Base-by-base conservation (phyloP, 2,888 invertebrate genomes). In the Cybosia mesomella region DNA sequence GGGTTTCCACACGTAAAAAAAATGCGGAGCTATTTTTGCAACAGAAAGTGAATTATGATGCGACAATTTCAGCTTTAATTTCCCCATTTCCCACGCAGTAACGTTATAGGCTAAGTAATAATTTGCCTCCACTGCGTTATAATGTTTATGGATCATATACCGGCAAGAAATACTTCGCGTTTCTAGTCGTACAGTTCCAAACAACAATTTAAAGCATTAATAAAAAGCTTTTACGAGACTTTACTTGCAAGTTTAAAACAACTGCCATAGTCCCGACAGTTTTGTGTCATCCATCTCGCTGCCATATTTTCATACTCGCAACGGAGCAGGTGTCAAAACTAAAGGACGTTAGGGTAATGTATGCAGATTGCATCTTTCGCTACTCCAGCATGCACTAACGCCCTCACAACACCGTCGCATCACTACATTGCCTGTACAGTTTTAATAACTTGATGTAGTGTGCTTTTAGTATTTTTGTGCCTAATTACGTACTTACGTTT, bases 321-420 rank as follows among this genome's bases (percentile, higher is more conserved):
- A 81, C 68, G 74, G 89, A 92, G 92, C 94, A 93, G 94, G 94
- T 94, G 94, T 94, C 94, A 94, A 92, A 94, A 94, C 93, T 92
- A 90, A 89, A 90, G 89, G 91, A 91, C 90, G 90, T 92, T 91
- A 91, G 91, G 92, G 90, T 94, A 95, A 95, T 95, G 92, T 91
- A 94, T 95, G 94, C 93, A 94, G 93, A 94, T 94, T 94, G 94
- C 93, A 92, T 91, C 92, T 91, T 89, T 89, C 87, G 87, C 89
- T 86, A 86, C 87, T 83, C 81, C 68, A 66, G 71, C 75, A 80
- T 81, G 73, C 77, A 81, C 75, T 57, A 70, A 34, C 70, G 77
- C 80, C 73, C 78, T 75, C 75, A 71, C 69, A 76, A 75, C 75
- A 76, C 71, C 76, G 73, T 82, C 83, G 86, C 85, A 85, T 87